phyloP scores from a whole-genome alignment of 2,113 vertebrate species.

The Caranx melampygus region DNA sequence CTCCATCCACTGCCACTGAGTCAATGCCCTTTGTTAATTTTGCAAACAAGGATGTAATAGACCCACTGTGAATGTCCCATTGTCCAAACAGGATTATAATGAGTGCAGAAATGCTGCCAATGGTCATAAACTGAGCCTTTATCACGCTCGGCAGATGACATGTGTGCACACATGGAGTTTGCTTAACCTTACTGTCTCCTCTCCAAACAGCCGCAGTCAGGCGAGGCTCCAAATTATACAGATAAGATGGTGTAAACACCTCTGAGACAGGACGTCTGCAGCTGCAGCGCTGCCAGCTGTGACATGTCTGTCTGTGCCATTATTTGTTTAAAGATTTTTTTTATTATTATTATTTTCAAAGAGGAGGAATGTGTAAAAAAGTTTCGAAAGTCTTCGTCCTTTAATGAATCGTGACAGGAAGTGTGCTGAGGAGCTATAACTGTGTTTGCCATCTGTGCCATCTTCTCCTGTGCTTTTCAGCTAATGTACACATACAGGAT shows the following conservation, averaged over 20 bases:
- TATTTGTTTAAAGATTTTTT: constrained; percentile 47
- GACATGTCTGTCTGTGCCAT: constrained; percentile 25
- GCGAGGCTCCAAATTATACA: background rate
- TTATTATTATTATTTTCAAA: constrained; percentile 39
- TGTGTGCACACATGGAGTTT: constrained; percentile 50
- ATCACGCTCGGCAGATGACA: constrained; percentile 67
- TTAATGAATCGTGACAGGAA: constrained; percentile 52
- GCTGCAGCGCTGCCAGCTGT: constrained; percentile 7
- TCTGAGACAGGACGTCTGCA: constrained; percentile 8
- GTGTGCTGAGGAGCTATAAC: constrained; percentile 1
- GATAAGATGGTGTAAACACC: constrained; percentile 28
- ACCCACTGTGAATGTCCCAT: constrained; percentile 46
- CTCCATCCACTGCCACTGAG: constrained; percentile 23
- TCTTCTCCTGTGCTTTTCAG: background rate
- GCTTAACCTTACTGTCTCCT: constrained; percentile 39
- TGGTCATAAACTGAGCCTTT: constrained; percentile 48
- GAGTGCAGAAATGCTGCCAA: constrained; percentile 54
- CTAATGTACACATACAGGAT: background rate
- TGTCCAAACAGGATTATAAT: constrained; percentile 72
- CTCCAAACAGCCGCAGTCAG: constrained; percentile 38
- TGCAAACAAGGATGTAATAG: constrained; percentile 64
- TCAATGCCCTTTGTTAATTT: constrained; percentile 49
- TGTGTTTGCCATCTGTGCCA: constrained; percentile 23
- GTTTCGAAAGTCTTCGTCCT: constrained; percentile 38
- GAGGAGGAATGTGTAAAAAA: constrained; percentile 25